Evolutionary conservation across 2,113 vertebrate species (phyloP), one percentile per base, ranked within the genome.

Genomic region (Gasterosteus aculeatus): DNA sequence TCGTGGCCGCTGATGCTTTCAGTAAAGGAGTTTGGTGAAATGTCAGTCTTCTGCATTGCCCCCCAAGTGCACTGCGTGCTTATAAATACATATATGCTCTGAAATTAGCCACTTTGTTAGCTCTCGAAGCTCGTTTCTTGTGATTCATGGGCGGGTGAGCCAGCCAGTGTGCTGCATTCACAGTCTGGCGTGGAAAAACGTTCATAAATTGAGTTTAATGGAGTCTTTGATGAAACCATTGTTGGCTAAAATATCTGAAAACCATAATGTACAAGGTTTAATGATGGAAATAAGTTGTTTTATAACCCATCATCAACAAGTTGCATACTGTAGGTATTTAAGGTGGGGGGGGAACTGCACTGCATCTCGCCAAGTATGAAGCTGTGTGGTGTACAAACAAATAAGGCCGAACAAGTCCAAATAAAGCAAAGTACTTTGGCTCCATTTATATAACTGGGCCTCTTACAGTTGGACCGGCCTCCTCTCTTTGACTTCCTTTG

Each of bases 401-500:
- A 92, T 90, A 90, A 85, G 84, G 56, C 88, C 87, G 90, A 92
- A 92, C 85, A 92, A 90, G 89, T 91, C 90, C 90, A 92, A 93
- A 91, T 92, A 92, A 92, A 92, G 90, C 91, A 92, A 91, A 93
- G 92, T 91, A 91, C 91, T 92, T 92, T 93, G 92, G 90, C 89
- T 87, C 88, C 90, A 86, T 92, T 91, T 92, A 90, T 91, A 83
- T 87, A 88, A 89, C 87, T 83, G 82, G 81, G 83, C 88, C 88
- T 91, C 90, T 91, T 90, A 87, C 88, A 88, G 92, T 88, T 87
- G 87, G 91, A 83, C 80, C 59, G 82, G 83, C 85, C 87, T 75
- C 75, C 74, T 69, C 85, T 89, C 88, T 80, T 75, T 78, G 89
- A 86, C 82, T 62, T 41, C 58, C 85, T 93, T 93, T 93, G 90